phyloP scores from a whole-genome alignment of 1,140 invertebrate genomes.

The Paraescarpia echinospica region DNA sequence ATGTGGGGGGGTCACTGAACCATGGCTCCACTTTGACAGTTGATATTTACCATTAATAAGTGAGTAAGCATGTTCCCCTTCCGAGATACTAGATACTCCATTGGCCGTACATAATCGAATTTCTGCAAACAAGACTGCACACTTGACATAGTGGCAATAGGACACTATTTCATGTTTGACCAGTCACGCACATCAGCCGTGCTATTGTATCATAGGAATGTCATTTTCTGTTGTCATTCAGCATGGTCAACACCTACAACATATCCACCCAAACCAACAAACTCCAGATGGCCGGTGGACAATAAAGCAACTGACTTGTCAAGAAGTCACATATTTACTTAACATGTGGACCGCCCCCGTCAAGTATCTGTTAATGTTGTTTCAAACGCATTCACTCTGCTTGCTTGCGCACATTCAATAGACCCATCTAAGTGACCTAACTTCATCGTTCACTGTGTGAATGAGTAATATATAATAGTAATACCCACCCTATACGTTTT shows the following conservation, averaged over 20 bases:
- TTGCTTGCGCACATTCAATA: neutral
- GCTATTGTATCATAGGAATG: neutral
- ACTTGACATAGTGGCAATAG: neutral
- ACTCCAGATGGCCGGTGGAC: neutral
- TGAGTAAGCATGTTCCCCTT: too few relatives aligned
- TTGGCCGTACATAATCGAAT: neutral
- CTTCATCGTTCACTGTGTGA: neutral
- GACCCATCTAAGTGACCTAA: neutral
- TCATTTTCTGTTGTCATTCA: neutral
- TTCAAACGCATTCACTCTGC: neutral
- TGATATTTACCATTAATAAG: too few relatives aligned
- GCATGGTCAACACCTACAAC: neutral
- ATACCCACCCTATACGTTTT: too few relatives aligned
- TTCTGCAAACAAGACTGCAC: neutral
- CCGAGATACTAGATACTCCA: too few relatives aligned
- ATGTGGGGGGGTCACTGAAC: too few relatives aligned
- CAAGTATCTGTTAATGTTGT: neutral
- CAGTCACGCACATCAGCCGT: neutral
- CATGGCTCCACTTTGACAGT: too few relatives aligned
- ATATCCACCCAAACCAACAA: neutral
- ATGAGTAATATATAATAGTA: too few relatives aligned
- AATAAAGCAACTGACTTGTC: neutral
- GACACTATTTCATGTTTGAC: neutral
- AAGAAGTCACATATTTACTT: neutral
- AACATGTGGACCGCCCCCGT: neutral